These are phyloP conservation scores for Ditula angustiorana DNA, from an alignment of 2,888 invertebrate genomes.

Conservation along the genomic window DNA sequence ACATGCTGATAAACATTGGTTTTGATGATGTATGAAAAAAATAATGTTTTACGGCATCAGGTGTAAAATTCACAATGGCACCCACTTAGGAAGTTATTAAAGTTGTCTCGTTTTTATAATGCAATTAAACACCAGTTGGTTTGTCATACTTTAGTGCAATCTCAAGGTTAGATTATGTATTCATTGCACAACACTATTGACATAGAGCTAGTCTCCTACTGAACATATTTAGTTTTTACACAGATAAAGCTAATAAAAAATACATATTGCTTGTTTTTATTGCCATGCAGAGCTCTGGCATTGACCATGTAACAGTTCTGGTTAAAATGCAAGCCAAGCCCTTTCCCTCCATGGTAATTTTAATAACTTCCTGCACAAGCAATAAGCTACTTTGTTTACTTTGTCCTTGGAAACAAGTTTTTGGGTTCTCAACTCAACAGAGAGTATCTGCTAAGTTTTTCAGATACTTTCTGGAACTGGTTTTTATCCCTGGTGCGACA, in stretches of 20 bases:
- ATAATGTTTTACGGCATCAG: slow-evolving; percentile 23
- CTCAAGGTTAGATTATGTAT: slow-evolving; percentile 34
- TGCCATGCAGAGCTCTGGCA: slow-evolving; percentile 19
- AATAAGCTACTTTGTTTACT: slow-evolving; percentile 33
- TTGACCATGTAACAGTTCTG: slow-evolving; percentile 40
- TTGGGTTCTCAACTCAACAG: slow-evolving; percentile 14
- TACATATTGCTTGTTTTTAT: slow-evolving; percentile 20
- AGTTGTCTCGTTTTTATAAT: neutral
- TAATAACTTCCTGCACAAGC: slow-evolving; percentile 37
- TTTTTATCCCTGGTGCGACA: slow-evolving; percentile 10
- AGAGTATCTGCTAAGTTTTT: slow-evolving; percentile 22
- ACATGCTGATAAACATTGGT: slow-evolving; percentile 56
- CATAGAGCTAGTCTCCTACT: slow-evolving; percentile 7
- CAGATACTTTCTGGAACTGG: slow-evolving; percentile 26
- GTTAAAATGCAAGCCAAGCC: slow-evolving; percentile 38
- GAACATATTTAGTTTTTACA: slow-evolving; percentile 23
- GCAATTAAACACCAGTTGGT: slow-evolving; percentile 14
- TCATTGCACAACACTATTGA: slow-evolving; percentile 36
- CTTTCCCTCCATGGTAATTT: slow-evolving; percentile 40
- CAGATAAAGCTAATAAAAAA: neutral
- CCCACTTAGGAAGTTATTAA: neutral
- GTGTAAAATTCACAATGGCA: slow-evolving; percentile 18
- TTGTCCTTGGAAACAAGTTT: slow-evolving; percentile 35
- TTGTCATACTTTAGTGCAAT: slow-evolving; percentile 32
- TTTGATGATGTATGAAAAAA: slow-evolving; percentile 30